phyloP scores from a whole-genome alignment of 2,888 invertebrate species.

The Esperia sulphurella region DNA sequence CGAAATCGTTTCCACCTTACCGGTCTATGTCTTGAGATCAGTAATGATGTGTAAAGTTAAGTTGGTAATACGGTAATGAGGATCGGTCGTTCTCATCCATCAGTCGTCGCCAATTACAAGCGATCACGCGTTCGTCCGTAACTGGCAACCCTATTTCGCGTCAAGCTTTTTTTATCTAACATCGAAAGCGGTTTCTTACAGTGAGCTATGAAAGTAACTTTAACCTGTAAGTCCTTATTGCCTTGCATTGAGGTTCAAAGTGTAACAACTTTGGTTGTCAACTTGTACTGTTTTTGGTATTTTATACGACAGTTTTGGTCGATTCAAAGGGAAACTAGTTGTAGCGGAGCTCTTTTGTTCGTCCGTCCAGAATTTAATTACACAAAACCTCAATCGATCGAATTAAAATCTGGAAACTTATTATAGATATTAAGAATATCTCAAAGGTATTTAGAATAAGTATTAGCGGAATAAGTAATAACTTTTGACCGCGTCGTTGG shows the following conservation, averaged over 20 bases:
- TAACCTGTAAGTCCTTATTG: background rate
- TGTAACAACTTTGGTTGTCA: too few species aligned
- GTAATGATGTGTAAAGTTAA: constrained; percentile 14
- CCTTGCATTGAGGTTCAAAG: background rate
- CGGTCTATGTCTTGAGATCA: background rate
- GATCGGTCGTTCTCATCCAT: constrained; percentile 39
- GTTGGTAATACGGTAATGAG: constrained; percentile 35
- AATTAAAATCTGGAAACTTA: too few species aligned
- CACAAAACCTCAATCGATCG: too few species aligned
- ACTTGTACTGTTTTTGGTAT: too few species aligned
- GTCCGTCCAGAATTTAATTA: too few species aligned
- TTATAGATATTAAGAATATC: too few species aligned
- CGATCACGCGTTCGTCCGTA: constrained; percentile 58
- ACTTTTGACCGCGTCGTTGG: too few species aligned
- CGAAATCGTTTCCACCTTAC: background rate
- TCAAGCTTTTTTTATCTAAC: constrained; percentile 29
- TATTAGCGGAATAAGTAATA: too few species aligned
- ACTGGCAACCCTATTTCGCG: constrained; percentile 59
- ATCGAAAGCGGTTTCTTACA: constrained; percentile 7
- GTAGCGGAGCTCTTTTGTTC: too few species aligned
- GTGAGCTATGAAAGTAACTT: background rate
- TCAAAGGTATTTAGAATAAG: too few species aligned
- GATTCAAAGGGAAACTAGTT: too few species aligned
- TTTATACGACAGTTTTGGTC: too few species aligned
- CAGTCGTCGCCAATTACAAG: constrained; percentile 66